These are phyloP conservation scores for Valencia hispanica DNA, from an alignment of 2,797 vertebrate species.

Conservation along the genomic window DNA sequence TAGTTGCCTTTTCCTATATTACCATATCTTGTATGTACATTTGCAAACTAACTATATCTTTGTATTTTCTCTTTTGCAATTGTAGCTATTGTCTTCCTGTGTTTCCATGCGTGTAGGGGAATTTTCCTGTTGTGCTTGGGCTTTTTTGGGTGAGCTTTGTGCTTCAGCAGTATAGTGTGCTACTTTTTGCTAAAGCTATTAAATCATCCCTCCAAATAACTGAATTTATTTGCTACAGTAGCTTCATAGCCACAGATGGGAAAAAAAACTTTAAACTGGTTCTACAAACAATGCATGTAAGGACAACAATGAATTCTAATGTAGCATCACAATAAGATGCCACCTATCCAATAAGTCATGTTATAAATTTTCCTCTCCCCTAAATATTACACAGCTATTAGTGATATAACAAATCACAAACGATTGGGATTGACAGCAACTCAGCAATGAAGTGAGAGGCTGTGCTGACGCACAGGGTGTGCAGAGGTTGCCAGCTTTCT, in stretches of 20 bases:
- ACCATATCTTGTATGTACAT: background rate
- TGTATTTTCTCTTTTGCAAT: background rate
- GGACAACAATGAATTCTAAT: background rate
- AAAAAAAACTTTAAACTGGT: background rate
- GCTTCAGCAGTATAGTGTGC: background rate
- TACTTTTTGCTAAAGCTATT: background rate
- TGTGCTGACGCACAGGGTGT: background rate
- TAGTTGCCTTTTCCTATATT: background rate
- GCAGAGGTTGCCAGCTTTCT: background rate
- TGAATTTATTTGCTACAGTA: background rate
- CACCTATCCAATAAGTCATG: background rate
- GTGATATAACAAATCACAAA: background rate
- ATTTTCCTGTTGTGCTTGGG: background rate
- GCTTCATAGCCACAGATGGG: background rate
- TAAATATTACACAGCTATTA: background rate
- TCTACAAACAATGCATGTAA: too few species aligned
- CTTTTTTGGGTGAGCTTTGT: background rate
- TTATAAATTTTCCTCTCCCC: background rate
- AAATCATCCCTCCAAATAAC: background rate
- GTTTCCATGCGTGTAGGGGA: background rate
- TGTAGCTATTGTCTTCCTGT: background rate
- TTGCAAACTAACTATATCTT: background rate
- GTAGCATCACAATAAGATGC: background rate
- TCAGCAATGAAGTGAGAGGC: background rate
- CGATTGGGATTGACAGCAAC: background rate